These are phyloP conservation scores for Ptyas mucosa DNA, from an alignment of 2,113 vertebrate species.

Conservation along the genomic window DNA sequence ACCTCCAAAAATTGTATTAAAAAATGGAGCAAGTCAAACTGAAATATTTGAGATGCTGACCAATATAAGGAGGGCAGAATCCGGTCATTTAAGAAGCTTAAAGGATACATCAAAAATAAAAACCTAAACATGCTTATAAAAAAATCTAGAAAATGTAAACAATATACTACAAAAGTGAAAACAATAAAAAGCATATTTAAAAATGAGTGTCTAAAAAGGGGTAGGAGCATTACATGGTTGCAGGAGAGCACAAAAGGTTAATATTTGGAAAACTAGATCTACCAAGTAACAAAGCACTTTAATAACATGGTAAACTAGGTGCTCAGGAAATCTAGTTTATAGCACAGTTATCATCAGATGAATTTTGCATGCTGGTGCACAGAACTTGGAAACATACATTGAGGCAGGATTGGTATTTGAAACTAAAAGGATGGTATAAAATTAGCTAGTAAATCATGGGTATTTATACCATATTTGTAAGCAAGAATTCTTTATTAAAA, in stretches of 20 bases:
- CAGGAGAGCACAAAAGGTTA: neutral
- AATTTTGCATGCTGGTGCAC: neutral
- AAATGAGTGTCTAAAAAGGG: neutral
- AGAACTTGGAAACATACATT: neutral
- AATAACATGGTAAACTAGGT: neutral
- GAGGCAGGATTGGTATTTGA: neutral
- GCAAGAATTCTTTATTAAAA: neutral
- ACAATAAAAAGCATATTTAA: neutral
- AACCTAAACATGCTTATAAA: neutral
- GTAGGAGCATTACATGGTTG: neutral
- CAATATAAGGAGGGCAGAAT: neutral
- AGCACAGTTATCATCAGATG: neutral
- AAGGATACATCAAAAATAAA: neutral
- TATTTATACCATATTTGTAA: neutral
- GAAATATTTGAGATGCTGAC: neutral
- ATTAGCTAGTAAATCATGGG: neutral
- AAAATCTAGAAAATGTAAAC: neutral
- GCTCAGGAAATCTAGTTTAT: neutral
- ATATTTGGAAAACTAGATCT: neutral
- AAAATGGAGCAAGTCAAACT: neutral
- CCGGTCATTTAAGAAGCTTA: neutral
- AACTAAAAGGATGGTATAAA: neutral
- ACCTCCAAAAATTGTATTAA: neutral
- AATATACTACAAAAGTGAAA: neutral
- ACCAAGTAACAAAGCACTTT: neutral